Evolutionary conservation across 2,888 invertebrate genomes (phyloP), one percentile per base, ranked within the genome.

Genomic region (Electrophaes corylata): DNA sequence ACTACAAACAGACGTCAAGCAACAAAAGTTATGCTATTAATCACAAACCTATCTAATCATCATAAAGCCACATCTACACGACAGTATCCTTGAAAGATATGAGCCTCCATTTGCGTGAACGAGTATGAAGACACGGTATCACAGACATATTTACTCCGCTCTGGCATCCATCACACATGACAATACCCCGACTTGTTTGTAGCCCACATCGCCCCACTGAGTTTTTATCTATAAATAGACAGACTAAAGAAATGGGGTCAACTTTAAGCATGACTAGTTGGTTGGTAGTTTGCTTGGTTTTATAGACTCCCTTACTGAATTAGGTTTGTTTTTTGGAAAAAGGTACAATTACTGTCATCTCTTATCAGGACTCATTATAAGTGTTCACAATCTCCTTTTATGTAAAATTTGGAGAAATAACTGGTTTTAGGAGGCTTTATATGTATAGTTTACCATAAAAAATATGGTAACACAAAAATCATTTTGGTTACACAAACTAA

Each of bases 141-240:
- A 57, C 50, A n/a, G 48, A 49, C 58, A 64, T 59, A 44, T 51
- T 55, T 56, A 52, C 62, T 35, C 35, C 46, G 45, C 16, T 14
- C 37, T 20, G 41, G 48, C 51, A 67, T 70, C 62, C 53, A 70
- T 70, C 69, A 70, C 49, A 47, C 23, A 0, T 26, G 43, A 60
- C 60, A 61, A 67, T 51, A 48, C 49, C 57, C 62, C 49, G 18
- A 56, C 49, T 66, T 61, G 67, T 66, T 65, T 70, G 68, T 48
- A 54, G 59, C 59, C 62, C 64, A 56, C 60, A 53, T 62, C 48
- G 37, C 37, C 49, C 14, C 23, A 39, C 49, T 14, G 54, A 40
- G 33, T 49, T 62, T 56, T 35, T 40, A 23, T 43, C 23, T 43
- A 43, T 43, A 23, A 41, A 14, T 23, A 26, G 51, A 48, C 46